Conservation (phyloP, 2,113 vertebrate species). For the Pterophyllum scalare region DNA sequence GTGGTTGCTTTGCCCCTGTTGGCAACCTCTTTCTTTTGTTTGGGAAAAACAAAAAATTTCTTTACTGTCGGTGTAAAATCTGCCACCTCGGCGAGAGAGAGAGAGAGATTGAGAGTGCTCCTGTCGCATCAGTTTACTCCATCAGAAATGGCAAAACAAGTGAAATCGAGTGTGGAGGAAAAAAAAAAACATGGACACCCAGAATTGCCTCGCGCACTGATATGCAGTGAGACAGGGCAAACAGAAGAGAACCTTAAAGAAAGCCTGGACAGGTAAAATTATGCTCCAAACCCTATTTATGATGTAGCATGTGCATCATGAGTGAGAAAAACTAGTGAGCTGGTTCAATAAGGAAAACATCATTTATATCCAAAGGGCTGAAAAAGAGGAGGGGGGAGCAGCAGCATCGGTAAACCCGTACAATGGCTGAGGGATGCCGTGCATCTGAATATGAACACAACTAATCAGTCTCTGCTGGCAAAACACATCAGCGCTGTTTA, state of each 20-base stretch:
- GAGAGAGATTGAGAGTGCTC: slow-evolving; percentile 14
- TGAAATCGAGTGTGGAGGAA: slow-evolving; percentile 43
- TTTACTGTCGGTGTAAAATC: slow-evolving; percentile 9
- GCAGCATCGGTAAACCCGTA: not conserved
- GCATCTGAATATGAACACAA: not conserved
- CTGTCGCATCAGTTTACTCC: slow-evolving; percentile 44
- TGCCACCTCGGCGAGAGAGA: not conserved
- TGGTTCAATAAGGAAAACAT: not conserved
- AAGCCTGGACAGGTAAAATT: not conserved
- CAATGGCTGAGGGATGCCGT: not conserved
- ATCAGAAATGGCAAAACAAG: slow-evolving; percentile 43
- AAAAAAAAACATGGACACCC: not conserved
- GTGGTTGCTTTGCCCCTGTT: not conserved
- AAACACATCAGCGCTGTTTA: slow-evolving; percentile 22
- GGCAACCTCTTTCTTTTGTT: slow-evolving; percentile 18
- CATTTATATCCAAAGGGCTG: not conserved
- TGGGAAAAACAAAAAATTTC: not conserved
- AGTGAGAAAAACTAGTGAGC: not conserved
- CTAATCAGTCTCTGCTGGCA: not conserved
- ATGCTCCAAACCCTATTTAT: not conserved
- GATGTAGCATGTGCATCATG: slow-evolving; percentile 5
- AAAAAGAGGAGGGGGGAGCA: not conserved
- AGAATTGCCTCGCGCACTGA: not conserved
- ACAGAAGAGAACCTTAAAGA: not conserved
- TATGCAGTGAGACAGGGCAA: not conserved